These are phyloP conservation scores for Metopolophium dirhodum DNA, from an alignment of 1,140 invertebrate genomes.

Conservation along the genomic window DNA sequence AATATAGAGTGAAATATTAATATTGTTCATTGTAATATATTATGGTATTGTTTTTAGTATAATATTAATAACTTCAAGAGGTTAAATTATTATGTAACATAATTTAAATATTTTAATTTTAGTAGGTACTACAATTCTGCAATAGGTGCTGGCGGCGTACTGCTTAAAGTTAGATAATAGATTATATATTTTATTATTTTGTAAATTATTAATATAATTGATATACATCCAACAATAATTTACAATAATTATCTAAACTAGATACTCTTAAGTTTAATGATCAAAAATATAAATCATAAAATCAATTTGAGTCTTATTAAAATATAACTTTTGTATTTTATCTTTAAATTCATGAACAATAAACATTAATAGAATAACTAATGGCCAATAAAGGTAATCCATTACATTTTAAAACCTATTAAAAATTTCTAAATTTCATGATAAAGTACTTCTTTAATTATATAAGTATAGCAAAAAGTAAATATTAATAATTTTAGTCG, in stretches of 20 bases:
- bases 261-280: neutral
- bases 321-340: conserved; percentile 2
- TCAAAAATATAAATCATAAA: neutral
- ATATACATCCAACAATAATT: neutral
- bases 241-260: neutral
- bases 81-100: neutral
- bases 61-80: neutral
- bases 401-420: neutral
- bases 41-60: no score
- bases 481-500: neutral
- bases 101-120: neutral
- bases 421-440: neutral
- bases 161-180: no score
- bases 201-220: neutral
- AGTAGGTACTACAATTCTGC: neutral
- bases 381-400: neutral
- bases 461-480: neutral
- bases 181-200: neutral
- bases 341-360: neutral
- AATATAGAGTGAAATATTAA: neutral
- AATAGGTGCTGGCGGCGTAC: neutral
- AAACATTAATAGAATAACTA: neutral
- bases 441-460: neutral
- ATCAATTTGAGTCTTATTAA: neutral
- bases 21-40: neutral